Conservation (phyloP, 2,797 vertebrate species). For the Hydrophis major region DNA sequence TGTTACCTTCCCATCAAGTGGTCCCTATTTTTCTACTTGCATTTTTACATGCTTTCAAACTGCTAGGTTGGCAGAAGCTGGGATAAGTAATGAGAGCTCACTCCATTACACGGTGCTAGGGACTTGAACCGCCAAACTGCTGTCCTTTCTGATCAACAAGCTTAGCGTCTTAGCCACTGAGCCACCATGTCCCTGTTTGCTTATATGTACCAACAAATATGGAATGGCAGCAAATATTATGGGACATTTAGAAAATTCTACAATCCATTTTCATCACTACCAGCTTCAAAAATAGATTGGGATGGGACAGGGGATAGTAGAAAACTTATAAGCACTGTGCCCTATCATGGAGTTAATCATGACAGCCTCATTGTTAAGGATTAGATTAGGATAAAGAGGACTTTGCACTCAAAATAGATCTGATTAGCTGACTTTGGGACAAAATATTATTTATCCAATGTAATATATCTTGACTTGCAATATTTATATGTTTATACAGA, state of each 20-base stretch:
- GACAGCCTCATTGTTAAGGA: neutral
- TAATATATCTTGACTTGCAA: neutral
- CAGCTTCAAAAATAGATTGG: neutral
- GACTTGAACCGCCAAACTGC: too few species aligned
- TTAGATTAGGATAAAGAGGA: neutral
- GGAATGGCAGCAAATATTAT: neutral
- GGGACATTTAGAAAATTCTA: neutral
- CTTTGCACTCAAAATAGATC: neutral
- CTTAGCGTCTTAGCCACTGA: too few species aligned
- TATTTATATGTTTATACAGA: neutral
- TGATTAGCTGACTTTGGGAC: neutral
- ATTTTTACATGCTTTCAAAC: too few species aligned
- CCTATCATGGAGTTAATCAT: neutral
- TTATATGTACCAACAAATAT: neutral
- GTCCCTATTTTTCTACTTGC: too few species aligned
- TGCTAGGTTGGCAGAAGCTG: too few species aligned
- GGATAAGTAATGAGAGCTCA: too few species aligned
- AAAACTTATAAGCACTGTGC: neutral
- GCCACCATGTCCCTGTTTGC: neutral
- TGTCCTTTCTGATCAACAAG: too few species aligned
- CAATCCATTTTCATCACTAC: neutral
- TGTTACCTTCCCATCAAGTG: too few species aligned
- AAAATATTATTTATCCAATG: neutral
- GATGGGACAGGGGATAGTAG: neutral
- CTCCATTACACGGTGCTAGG: too few species aligned